Evolutionary conservation across 2,888 invertebrate species (phyloP).

Genomic region (Sericinus montela): DNA sequence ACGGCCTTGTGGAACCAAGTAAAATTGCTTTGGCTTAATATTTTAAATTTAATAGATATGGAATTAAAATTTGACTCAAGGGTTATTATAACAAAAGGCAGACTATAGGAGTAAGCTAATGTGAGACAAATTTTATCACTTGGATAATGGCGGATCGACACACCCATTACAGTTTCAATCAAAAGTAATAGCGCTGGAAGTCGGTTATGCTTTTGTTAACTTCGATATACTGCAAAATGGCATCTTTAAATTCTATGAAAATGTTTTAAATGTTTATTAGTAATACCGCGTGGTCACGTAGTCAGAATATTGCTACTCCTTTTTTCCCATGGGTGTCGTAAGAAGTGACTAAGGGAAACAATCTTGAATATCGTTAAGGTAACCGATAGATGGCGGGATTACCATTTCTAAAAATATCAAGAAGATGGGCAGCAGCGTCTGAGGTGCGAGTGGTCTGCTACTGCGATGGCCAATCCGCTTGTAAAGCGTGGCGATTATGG

Average conservation of each 20-base stretch:
- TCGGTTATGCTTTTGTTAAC: conserved; percentile 4
- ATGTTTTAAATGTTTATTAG: not conserved
- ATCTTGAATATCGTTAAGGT: too few relatives aligned
- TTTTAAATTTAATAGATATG: not conserved
- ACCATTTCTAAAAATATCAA: too few relatives aligned
- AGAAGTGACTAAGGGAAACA: too few relatives aligned
- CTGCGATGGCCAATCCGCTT: too few relatives aligned
- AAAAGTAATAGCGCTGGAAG: not conserved
- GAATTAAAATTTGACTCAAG: not conserved
- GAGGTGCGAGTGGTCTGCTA: too few relatives aligned
- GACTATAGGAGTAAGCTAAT: not conserved
- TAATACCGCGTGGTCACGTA: too few relatives aligned
- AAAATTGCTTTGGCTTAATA: not conserved
- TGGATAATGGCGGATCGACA: conserved; percentile 1
- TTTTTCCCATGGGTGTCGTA: too few relatives aligned
- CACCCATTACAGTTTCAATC: conserved; percentile 8
- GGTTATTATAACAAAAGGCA: not conserved
- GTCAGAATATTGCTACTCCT: too few relatives aligned
- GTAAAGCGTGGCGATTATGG: too few relatives aligned
- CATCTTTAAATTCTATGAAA: not conserved
- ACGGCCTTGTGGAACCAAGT: too few relatives aligned
- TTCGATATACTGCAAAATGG: not conserved
- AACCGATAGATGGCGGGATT: too few relatives aligned
- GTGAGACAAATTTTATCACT: conserved; percentile 3
- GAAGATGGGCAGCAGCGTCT: too few relatives aligned